Conservation (phyloP, 2,888 invertebrate species). For the Metopia argyrocephala region DNA sequence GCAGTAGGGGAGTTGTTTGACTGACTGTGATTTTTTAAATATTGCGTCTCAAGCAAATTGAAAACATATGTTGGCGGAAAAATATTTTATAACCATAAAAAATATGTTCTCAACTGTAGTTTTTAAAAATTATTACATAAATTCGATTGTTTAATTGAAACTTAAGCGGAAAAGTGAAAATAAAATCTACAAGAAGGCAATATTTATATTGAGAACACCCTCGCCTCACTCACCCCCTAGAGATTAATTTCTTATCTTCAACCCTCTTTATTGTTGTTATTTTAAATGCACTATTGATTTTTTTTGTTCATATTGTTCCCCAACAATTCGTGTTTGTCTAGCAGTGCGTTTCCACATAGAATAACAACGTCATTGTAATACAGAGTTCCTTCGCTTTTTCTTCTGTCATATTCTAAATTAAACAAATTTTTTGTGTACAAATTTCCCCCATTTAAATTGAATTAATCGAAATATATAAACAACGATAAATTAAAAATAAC, state of each 20-base stretch:
- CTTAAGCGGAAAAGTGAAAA: background rate
- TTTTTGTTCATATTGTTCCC: slow-evolving; percentile 20
- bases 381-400: background rate
- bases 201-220: slow-evolving; percentile 1
- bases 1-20: background rate
- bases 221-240: slow-evolving; percentile 31
- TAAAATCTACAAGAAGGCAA: background rate
- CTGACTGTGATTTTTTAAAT: slow-evolving; percentile 2
- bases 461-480: background rate
- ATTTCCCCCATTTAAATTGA: slow-evolving; percentile 40
- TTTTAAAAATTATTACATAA: background rate
- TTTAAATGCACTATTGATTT: slow-evolving; percentile 55
- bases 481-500: slow-evolving; percentile 3
- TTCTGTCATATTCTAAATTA: background rate
- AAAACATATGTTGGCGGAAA: slow-evolving; percentile 28
- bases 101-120: background rate
- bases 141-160: background rate
- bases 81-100: background rate
- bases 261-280: slow-evolving; percentile 36
- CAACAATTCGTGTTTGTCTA: slow-evolving; percentile 14
- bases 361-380: background rate
- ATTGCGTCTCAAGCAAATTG: slow-evolving; percentile 33
- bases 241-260: slow-evolving; percentile 29
- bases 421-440: slow-evolving; percentile 20
- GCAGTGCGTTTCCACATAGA: background rate